phyloP scores from a whole-genome alignment of 1,140 invertebrate genomes.

The Solen grandis region DNA sequence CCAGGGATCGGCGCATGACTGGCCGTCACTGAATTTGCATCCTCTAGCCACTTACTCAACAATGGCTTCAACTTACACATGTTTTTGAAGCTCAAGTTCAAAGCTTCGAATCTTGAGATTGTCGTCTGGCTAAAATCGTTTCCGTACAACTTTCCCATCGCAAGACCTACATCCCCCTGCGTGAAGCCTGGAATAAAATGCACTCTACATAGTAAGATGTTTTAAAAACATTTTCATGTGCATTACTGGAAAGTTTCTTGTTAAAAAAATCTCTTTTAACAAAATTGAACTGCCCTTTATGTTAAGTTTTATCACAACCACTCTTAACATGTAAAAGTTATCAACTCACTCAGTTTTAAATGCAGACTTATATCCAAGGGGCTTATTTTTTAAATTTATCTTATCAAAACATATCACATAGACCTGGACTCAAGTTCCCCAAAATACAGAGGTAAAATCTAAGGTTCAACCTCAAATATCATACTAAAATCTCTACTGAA shows the following conservation, averaged over 20 bases:
- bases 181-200: constrained; percentile 90
- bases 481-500: no score
- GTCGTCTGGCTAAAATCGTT: constrained; percentile 99
- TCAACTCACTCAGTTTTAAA: no score
- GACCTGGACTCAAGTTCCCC: no score
- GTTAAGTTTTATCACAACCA: background rate
- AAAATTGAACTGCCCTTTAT: background rate
- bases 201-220: background rate
- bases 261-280: background rate
- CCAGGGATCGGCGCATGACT: constrained; percentile 65
- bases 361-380: no score
- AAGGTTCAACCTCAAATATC: no score
- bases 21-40: constrained; percentile 88
- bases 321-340: no score
- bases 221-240: background rate
- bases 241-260: background rate
- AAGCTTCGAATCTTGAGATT: constrained; percentile 98
- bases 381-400: no score
- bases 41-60: constrained; percentile 98
- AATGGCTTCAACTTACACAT: constrained; percentile 99
- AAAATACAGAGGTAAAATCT: no score
- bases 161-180: constrained; percentile 98
- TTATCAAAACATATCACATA: no score
- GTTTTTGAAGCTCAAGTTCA: constrained; percentile 99
- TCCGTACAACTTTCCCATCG: constrained; percentile 99